Evolutionary conservation across 2,113 vertebrate species (phyloP), one percentile per base, ranked within the genome.

Genomic region (Arothron firmamentum): DNA sequence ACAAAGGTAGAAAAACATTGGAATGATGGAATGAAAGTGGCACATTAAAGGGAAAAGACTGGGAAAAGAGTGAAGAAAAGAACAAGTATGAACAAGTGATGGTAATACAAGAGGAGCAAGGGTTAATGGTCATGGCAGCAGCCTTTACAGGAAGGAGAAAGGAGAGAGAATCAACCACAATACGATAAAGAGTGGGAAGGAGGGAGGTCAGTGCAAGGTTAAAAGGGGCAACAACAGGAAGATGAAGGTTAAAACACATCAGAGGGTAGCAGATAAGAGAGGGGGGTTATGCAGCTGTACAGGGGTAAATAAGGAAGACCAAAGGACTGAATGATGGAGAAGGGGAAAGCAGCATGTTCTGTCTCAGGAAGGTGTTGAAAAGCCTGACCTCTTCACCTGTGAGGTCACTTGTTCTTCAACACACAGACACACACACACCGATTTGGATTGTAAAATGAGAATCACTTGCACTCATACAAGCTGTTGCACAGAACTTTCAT

Each of bases 161-260:
- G 53, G 25, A 50, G 53, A 31, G 34, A 21, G 59, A 59, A 49
- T 56, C 50, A 28, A 59, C 63, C 13, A 12, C 14, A 1, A 41
- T 38, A 43, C 20, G 56, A 70, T 74, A 68, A 74, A 56, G 69
- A 67, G 53, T 0, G 59, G 52, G 21, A 38, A 34, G 6, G 12
- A 8, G 28, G 20, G 49, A 42, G 69, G 72, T 78, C 63, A 52
- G 0, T 0, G 46, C 28, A 61, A 72, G 67, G 75, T 52, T 34
- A 18, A 56, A 59, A 67, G 65, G 63, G 59, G 72, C 59, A 73
- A 80, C 74, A 81, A 84, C 82, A 79, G 82, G 75, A 81, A 81
- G 65, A 59, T 0, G 0, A 61, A 52, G 52, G 41, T 57, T 62
- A 64, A 77, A 75, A 75, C 70, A 61, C 41, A 65, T 54, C 66